phyloP scores from a whole-genome alignment of 2,888 invertebrate genomes.

The Cryptocheilus praepositus region DNA sequence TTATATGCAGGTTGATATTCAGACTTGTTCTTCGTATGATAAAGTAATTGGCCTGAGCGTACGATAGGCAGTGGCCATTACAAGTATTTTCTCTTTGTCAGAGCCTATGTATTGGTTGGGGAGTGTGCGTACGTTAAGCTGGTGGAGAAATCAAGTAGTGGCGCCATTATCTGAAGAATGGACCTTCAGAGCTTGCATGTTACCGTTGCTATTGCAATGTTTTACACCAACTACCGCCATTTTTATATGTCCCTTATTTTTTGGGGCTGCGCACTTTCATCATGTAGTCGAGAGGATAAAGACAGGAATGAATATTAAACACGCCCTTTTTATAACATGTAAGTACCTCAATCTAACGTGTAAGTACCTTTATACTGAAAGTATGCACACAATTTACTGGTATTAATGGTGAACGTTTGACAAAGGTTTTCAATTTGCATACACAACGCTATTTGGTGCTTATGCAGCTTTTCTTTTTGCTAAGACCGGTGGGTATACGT shows the following conservation, averaged over 20 bases:
- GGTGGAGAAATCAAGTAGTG: constrained; percentile 92
- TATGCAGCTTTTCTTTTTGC: constrained; percentile 95
- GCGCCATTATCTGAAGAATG: constrained; percentile 97
- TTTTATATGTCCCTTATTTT: constrained; percentile 91
- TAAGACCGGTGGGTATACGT: constrained; percentile 81
- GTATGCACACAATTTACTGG: not conserved
- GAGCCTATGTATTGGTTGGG: constrained; percentile 85
- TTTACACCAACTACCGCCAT: constrained; percentile 85
- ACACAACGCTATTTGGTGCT: constrained; percentile 94
- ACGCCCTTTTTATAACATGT: constrained; percentile 85
- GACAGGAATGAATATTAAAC: constrained; percentile 82
- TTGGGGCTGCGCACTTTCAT: constrained; percentile 96
- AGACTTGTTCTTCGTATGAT: not conserved
- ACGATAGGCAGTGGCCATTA: constrained; percentile 15
- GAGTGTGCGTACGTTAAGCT: constrained; percentile 84
- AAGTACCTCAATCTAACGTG: constrained; percentile 73
- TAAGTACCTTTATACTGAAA: constrained; percentile 38
- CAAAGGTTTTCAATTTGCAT: constrained; percentile 90
- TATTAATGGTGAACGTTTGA: constrained; percentile 30
- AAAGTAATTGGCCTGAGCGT: not conserved
- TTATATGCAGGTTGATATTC: constrained; percentile 80
- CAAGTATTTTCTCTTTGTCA: constrained; percentile 63
- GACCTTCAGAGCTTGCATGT: constrained; percentile 96
- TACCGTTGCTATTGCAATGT: constrained; percentile 91
- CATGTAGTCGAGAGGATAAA: constrained; percentile 89